phyloP scores from a whole-genome alignment of 2,113 vertebrate genomes.

The Carassius gibelio region DNA sequence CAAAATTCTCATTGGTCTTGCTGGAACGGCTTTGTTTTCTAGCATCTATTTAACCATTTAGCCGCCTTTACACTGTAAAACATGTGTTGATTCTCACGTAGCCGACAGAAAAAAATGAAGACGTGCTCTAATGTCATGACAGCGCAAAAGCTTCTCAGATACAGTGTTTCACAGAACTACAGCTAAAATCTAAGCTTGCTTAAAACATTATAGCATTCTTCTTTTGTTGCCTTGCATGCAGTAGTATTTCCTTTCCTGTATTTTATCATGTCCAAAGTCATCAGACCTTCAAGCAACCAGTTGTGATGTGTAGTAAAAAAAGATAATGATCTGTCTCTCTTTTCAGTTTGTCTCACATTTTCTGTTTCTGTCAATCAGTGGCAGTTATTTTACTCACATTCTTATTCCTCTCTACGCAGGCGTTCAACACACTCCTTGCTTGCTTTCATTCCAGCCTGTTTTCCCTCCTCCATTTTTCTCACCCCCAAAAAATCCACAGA shows the following conservation, averaged over 20 bases:
- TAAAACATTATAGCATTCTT: background rate
- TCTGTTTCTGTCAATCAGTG: background rate
- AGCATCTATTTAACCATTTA: background rate
- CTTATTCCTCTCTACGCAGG: conserved; percentile 56
- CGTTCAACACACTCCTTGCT: conserved; percentile 48
- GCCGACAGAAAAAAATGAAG: background rate
- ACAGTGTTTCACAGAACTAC: background rate
- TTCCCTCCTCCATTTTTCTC: conserved; percentile 27
- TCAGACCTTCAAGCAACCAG: background rate
- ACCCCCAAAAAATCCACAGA: conserved; percentile 55
- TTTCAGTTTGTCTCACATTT: background rate
- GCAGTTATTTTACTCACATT: background rate
- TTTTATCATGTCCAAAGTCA: background rate
- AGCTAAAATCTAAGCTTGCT: background rate
- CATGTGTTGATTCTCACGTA: background rate
- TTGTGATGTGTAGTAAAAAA: background rate
- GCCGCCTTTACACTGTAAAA: background rate
- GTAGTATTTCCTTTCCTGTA: background rate
- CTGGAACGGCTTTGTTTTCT: background rate
- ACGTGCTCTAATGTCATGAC: background rate
- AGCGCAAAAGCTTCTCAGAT: background rate
- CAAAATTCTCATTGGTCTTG: background rate
- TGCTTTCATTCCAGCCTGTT: conserved; percentile 61
- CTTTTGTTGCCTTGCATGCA: background rate
- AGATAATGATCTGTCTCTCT: background rate